Percentiles rank a stretch among this genome's conserved stretches.
Conservation (phyloP, 2,888 invertebrate species). For the Drosophila birchii region DNA sequence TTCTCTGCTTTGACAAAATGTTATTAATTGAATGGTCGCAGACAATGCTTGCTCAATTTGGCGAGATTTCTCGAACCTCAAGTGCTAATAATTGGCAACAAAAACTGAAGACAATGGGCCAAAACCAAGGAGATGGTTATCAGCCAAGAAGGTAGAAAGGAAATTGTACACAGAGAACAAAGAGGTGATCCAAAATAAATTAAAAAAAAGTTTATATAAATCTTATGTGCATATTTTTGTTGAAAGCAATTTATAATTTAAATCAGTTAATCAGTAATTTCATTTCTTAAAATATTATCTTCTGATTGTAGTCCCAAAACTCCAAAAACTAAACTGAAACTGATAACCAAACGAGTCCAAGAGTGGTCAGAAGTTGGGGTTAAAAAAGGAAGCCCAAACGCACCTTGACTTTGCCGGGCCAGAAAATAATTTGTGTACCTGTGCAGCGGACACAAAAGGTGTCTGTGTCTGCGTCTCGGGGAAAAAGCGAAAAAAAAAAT, state of each 20-base stretch:
- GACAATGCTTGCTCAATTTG: constrained; percentile 60
- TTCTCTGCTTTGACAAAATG: constrained; percentile 78
- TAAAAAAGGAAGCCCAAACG: constrained; percentile 18
- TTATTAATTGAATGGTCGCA: constrained; percentile 71
- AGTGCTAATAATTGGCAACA: constrained; percentile 78
- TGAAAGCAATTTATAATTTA: not conserved
- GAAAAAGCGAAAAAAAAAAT: constrained; percentile 1
- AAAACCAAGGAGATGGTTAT: constrained; percentile 76
- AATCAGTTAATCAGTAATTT: not conserved
- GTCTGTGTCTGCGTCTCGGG: constrained; percentile 19
- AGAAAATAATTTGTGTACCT: constrained; percentile 82
- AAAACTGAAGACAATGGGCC: constrained; percentile 70
- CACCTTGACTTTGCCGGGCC: constrained; percentile 56
- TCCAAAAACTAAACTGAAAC: constrained; percentile 26
- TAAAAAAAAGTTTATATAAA: no score
- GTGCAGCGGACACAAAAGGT: constrained; percentile 45
- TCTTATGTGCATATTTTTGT: no score
- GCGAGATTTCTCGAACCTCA: constrained; percentile 61
- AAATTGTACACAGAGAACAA: not conserved
- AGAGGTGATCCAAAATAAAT: no score
- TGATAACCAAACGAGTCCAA: constrained; percentile 14
- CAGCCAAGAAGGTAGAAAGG: constrained; percentile 19
- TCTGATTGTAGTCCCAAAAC: constrained; percentile 1
- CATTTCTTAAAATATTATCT: not conserved
- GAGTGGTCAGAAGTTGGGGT: constrained; percentile 7